phyloP scores from a whole-genome alignment of 2,888 invertebrate species.

The Brachylomia viminalis region DNA sequence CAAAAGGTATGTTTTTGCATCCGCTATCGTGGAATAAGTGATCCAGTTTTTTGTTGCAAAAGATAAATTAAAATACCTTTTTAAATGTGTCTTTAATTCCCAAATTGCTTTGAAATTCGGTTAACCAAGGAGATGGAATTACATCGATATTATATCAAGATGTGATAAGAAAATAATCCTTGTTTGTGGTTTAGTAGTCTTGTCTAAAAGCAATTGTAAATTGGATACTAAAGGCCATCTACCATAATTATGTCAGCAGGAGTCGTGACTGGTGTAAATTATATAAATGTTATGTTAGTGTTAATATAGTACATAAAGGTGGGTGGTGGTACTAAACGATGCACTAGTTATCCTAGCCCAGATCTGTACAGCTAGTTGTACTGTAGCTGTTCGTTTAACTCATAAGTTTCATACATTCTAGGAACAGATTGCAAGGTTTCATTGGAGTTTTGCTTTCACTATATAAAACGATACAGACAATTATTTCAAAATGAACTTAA shows the following conservation, averaged over 20 bases:
- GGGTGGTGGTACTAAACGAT: too few relatives aligned
- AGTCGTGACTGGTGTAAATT: slow-evolving; percentile 11
- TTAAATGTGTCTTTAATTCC: background rate
- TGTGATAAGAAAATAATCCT: slow-evolving; percentile 8
- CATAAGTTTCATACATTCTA: background rate
- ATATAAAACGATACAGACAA: background rate
- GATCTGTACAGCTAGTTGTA: background rate
- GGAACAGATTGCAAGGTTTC: slow-evolving; percentile 5
- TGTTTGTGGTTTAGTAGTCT: slow-evolving; percentile 32
- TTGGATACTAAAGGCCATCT: slow-evolving; percentile 11
- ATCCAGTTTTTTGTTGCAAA: background rate
- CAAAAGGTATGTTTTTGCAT: slow-evolving; percentile 2
- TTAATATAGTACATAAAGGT: background rate
- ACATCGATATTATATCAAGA: slow-evolving; percentile 10
- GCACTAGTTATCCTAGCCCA: background rate
- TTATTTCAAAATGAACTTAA: background rate
- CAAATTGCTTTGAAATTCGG: background rate
- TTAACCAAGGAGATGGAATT: slow-evolving; percentile 3
- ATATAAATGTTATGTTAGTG: background rate
- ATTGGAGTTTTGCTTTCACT: slow-evolving; percentile 3
- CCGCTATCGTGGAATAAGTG: slow-evolving; percentile 5
- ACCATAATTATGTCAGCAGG: slow-evolving; percentile 1
- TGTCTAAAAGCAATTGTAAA: slow-evolving; percentile 25
- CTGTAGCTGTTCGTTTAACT: background rate
- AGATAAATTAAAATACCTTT: background rate